Evolutionary conservation across 2,888 invertebrate genomes (phyloP), one percentile per base, ranked within the genome.

Genomic region (Ceratothoa steindachneri): DNA sequence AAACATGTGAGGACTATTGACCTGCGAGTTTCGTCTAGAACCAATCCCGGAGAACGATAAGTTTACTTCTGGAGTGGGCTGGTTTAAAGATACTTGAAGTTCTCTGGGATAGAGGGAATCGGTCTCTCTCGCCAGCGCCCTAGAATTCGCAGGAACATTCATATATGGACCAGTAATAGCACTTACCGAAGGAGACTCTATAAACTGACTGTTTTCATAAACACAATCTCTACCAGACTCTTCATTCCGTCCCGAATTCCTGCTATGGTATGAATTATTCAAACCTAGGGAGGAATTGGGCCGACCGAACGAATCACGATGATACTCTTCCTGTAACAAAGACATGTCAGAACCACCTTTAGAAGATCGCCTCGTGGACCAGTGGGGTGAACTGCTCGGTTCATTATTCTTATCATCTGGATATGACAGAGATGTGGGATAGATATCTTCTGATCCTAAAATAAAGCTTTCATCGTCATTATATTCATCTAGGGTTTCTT

Each of bases 381-480:
- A 30, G 22, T 29, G 27, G 24, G 28, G 9, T 41, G 24, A 24
- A 22, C 41, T 12, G 2, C 7, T 4, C 19, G 30, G 12, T 19
- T 15, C n/a, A 22, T 24, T 67, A 30, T 29, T 29, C 12, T 60
- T 30, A 19, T 75, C 73, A 7, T 76, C 76, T 4, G 79, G 79
- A 64, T 79, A 79, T 1, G 79, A 74, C 29, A 76, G 72, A 30
- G 79, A 79, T 15, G 71, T 69, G 27, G 79, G 79, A 53, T 79
- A 79, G 12, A 73, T 65, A 27, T 79, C 79, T 66, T 79, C 79
- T 41, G 79, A 79, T 29, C 79, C 69, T 19, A 79, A 31, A 55
- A 79, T 72, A 69, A 76, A 79, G 41, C 72, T 72, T 30, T 79
- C 79, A 28, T 76, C 76, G 51, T 74, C 60, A 60, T 60, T 60